phyloP scores from a whole-genome alignment of 1,140 invertebrate genomes.

The Physella acuta region DNA sequence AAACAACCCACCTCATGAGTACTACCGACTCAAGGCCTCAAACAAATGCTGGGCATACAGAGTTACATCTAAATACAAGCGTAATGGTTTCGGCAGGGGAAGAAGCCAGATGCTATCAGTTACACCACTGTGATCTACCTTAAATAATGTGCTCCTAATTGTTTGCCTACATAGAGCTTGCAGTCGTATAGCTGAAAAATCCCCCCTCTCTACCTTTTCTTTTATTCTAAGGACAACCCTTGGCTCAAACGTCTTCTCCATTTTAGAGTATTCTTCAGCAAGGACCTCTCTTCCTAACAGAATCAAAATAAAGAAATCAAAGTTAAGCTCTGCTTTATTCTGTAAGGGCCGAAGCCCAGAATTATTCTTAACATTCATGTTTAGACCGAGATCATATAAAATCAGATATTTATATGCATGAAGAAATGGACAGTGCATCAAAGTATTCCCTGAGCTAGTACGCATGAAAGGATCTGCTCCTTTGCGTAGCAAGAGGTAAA shows the following conservation, averaged over 20 bases:
- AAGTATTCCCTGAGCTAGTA: conserved; percentile 6
- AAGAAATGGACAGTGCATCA: conserved; percentile 23
- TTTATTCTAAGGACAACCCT: not conserved
- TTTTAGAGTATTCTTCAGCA: conserved; percentile 10
- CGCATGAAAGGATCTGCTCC: conserved; percentile 14
- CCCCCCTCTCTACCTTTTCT: conserved; percentile 7
- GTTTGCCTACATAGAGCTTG: conserved; percentile 8
- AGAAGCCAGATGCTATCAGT: conserved; percentile 16
- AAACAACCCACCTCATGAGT: no score
- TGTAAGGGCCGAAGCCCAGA: conserved; percentile 7
- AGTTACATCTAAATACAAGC: conserved; percentile 12
- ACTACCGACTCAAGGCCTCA: conserved; percentile 11
- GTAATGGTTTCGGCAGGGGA: conserved; percentile 12
- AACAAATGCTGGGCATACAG: conserved; percentile 18
- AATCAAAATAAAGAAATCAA: conserved; percentile 23
- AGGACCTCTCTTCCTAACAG: conserved; percentile 14
- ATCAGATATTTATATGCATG: conserved; percentile 14
- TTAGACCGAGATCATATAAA: conserved; percentile 18
- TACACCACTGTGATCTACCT: conserved; percentile 1
- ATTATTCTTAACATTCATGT: conserved; percentile 16
- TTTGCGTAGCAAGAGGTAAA: conserved; percentile 10
- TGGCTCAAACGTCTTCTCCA: conserved; percentile 16
- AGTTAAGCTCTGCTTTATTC: conserved; percentile 15
- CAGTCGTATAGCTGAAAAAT: not conserved
- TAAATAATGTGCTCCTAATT: conserved; percentile 5